Conservation (phyloP, 2,113 vertebrate species). For the Bombycilla garrulus region DNA sequence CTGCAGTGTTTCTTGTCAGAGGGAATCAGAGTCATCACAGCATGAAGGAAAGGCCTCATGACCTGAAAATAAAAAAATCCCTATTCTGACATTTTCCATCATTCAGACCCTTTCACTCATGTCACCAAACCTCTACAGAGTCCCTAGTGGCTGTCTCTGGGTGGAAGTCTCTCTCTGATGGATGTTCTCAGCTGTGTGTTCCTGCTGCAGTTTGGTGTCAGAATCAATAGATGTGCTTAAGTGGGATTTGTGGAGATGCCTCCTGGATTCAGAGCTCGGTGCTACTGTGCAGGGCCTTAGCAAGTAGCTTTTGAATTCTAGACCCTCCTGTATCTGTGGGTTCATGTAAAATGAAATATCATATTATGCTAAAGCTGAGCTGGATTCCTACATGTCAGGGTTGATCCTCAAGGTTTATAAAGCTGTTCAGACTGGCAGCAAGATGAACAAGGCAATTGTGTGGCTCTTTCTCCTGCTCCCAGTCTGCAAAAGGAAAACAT, state of each 20-base stretch:
- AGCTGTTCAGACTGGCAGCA: not conserved
- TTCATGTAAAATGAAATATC: not conserved
- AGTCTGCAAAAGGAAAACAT: constrained; percentile 31
- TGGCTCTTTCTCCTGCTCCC: not conserved
- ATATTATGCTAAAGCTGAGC: not conserved
- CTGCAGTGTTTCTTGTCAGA: not conserved
- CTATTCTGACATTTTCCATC: not conserved
- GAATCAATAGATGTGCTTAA: not conserved
- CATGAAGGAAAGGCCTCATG: not conserved
- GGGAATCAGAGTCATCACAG: not conserved
- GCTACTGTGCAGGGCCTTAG: not conserved
- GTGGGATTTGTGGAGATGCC: not conserved
- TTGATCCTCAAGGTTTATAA: constrained; percentile 5
- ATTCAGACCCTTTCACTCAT: not conserved
- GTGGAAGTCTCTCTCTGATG: not conserved
- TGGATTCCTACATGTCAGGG: not conserved
- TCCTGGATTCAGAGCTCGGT: not conserved
- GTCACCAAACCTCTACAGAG: not conserved
- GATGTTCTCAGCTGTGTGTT: not conserved
- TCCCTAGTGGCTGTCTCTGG: not conserved
- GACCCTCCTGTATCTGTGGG: not conserved
- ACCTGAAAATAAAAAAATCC: not conserved
- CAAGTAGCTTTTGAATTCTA: not conserved
- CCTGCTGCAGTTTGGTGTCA: not conserved
- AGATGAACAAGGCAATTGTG: constrained; percentile 36